Conservation (phyloP, 2,113 vertebrate genomes). For the Rhinichthys klamathensis region DNA sequence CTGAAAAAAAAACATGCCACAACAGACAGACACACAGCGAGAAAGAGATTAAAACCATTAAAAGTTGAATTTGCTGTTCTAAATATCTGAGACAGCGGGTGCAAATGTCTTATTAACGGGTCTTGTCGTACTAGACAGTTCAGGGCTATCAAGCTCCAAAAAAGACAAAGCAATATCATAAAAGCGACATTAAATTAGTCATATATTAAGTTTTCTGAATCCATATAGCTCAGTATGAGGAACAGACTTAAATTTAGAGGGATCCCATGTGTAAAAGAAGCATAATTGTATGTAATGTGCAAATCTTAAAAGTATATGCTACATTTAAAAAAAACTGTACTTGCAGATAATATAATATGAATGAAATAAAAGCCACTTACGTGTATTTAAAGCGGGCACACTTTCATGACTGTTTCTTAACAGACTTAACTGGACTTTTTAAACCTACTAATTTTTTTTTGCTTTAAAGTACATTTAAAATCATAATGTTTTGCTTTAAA, state of each 20-base stretch:
- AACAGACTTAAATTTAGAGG: background rate
- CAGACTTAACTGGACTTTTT: background rate
- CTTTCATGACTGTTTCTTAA: no score
- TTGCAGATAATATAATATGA: no score
- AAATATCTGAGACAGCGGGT: background rate
- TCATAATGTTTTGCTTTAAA: background rate
- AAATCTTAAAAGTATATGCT: background rate
- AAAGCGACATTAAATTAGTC: background rate
- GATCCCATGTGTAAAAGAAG: background rate
- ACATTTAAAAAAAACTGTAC: no score
- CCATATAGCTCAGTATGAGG: background rate
- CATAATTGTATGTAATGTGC: background rate
- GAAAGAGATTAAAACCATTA: constrained; percentile 25
- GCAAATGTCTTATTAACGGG: background rate
- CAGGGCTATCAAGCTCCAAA: background rate
- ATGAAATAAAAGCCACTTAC: no score
- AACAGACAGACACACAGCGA: constrained; percentile 21
- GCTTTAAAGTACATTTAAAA: no score
- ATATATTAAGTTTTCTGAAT: background rate
- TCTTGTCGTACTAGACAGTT: background rate
- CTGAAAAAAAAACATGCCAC: constrained; percentile 45
- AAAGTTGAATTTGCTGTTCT: constrained; percentile 43
- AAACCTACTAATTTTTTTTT: background rate
- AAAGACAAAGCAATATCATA: background rate
- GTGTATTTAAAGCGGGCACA: no score